These are phyloP conservation scores for Agrochola litura DNA, from an alignment of 2,888 invertebrate species.

Conservation along the genomic window DNA sequence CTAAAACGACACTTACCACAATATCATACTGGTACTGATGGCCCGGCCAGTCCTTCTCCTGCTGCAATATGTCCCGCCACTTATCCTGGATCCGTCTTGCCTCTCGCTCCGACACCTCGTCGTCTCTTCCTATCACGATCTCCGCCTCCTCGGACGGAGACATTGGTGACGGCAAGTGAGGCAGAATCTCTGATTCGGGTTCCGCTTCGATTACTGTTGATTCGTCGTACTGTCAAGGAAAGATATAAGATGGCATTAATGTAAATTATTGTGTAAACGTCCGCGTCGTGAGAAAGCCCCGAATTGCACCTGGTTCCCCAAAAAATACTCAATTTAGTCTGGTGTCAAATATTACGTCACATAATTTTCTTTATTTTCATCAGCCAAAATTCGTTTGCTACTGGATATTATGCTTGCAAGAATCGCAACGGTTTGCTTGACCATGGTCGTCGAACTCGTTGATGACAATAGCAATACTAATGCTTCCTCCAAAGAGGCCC, in stretches of 20 bases:
- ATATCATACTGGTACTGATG: slow-evolving; percentile 92
- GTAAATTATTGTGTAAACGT: neutral
- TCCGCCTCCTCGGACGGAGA: slow-evolving; percentile 90
- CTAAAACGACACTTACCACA: slow-evolving; percentile 93
- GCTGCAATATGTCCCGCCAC: slow-evolving; percentile 93
- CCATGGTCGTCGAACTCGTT: neutral
- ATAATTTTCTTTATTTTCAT: neutral
- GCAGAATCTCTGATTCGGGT: slow-evolving; percentile 91
- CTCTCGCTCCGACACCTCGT: slow-evolving; percentile 82
- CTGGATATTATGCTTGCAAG: no score
- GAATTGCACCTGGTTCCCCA: neutral
- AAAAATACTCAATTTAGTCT: neutral
- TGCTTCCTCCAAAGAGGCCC: neutral
- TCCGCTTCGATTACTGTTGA: slow-evolving; percentile 93
- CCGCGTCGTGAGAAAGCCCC: neutral
- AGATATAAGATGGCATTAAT: neutral
- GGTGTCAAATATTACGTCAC: neutral
- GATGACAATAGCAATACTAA: no score
- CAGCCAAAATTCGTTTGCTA: neutral
- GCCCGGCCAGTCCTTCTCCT: slow-evolving; percentile 88
- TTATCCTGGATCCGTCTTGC: slow-evolving; percentile 94
- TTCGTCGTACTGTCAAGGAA: slow-evolving; percentile 91
- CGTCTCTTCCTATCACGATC: slow-evolving; percentile 91
- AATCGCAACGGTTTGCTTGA: no score
- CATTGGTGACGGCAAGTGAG: slow-evolving; percentile 89